Base-by-base conservation (phyloP, 2,888 invertebrate species). In the Heliconius erato region DNA sequence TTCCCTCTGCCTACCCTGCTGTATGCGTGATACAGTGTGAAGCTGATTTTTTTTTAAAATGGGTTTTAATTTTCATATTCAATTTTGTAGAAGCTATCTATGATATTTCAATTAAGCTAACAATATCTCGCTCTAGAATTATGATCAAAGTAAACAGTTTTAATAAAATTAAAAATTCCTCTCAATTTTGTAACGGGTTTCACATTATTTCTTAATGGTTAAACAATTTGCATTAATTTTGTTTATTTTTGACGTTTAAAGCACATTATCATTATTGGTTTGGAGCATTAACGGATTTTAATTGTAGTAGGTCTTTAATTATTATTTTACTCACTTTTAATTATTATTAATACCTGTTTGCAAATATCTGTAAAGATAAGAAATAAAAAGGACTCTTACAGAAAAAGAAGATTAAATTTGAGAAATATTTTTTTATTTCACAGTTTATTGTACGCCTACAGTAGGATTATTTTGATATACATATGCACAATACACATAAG, bases 61-160 rank as follows among this genome's bases (percentile, higher is more conserved):
- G 49, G n/a, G 12, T 44, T 26, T 72, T 9, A 26, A 0, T 1
- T 26, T 49, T 3, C 1, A 14, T 72, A 72, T 49, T 72, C 44
- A 44, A 72, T 49, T 49, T 72, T 72, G 44, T 49, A 19, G 26
- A 28, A 72, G 26, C 44, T 28, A 28, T 28, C 6, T 26, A 19
- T 16, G 28, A 72, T 63, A 83, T 59, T 77, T 80, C 65, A 80
- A 80, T 72, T 77, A 80, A 63, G 28, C 28, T 9, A 44, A 76
- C 59, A 81, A n/a, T 74, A 79, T 32, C 69, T 35, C 23, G 9
- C 76, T 63, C 63, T 76, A 63, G 16, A 67, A 44, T 72, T 59
- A 80, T 63, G 63, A 23, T 79, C 68, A 69, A 44, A 79, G 74
- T 49, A 78, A 65, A 79, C 81, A 68, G 74, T 79, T 69, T 81